Conservation (phyloP, 1,140 invertebrate species). For the Penaeus chinensis region DNA sequence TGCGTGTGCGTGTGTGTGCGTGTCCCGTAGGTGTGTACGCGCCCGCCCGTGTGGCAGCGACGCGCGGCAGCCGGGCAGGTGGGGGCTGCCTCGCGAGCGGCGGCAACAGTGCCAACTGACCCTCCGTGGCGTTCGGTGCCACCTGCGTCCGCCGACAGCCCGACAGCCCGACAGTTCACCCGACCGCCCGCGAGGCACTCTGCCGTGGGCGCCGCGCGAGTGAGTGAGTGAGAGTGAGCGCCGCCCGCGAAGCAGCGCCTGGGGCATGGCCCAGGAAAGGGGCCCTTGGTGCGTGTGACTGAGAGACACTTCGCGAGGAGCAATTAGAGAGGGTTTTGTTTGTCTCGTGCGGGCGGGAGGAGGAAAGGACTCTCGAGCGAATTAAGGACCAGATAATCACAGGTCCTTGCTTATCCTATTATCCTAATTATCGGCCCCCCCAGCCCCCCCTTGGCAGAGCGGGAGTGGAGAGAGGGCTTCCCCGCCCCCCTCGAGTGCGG, state of each 20-base stretch:
- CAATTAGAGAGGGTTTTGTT: too few species aligned
- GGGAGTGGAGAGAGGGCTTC: not conserved
- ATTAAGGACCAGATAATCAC: too few species aligned
- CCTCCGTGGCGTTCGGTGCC: conserved; percentile 45
- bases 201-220: not conserved
- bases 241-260: too few species aligned
- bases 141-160: conserved; percentile 11
- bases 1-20: conserved; percentile 31
- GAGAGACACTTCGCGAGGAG: too few species aligned
- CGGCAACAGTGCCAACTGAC: conserved; percentile 52
- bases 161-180: not conserved
- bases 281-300: not conserved
- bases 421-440: too few species aligned
- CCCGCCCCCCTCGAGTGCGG: not conserved
- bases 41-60: conserved; percentile 10
- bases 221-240: too few species aligned
- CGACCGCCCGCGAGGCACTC: not conserved
- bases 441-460: too few species aligned
- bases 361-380: too few species aligned
- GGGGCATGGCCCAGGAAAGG: too few species aligned
- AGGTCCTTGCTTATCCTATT: too few species aligned
- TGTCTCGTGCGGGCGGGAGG: too few species aligned
- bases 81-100: conserved; percentile 7
- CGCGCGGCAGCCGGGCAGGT: conserved; percentile 26
- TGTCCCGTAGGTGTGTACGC: not conserved